Base-by-base conservation (phyloP, 2,113 vertebrate genomes). In the Sceloporus tristichus region DNA sequence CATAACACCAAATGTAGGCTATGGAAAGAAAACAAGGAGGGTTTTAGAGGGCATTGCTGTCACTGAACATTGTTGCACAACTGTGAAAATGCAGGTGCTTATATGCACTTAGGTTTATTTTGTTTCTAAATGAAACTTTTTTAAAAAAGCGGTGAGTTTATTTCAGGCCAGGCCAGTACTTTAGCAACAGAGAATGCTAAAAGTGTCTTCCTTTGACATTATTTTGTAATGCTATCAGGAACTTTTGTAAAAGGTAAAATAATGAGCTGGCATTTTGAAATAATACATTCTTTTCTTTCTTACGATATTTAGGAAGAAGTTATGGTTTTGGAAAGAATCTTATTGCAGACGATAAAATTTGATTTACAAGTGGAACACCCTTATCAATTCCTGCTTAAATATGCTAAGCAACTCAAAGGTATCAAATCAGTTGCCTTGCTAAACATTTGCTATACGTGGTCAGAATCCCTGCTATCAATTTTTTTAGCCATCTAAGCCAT, bases 401-500 rank as follows among this genome's bases (percentile, higher is more conserved):
- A 99, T 29, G 99, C 98, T 73, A 99, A 99, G 93, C 99, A 99
- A 56, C 98, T 99, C 79, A 99, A 99, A 98, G 99, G 99, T 99
- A 95, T 95, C 84, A 21, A 25, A 2, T 6, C 21, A 13, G 8
- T 27, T 83, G 54, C 18, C 19, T 19, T 21, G 21, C 53, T 90
- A 4, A 48, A n/a, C 78, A 18, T 65, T 62, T 48, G 9, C 27
- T 71, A 14, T 5, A 10, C 77, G 70, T 13, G 13, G 68, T 8
- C 27, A 71, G 10, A 11, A 71, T 71, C 21, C n/a, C 7, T 2
- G 0, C 23, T 74, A 25, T 25, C 23, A 27, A 11, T 18, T 77
- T 48, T 3, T 14, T 10, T 38, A 29, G 9, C 38, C 21, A 13
- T 13, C 27, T 62, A 2, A 4, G 21, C 34, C 59, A 65, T 3